These are phyloP conservation scores for Eurystomus gularis DNA, from an alignment of 2,113 vertebrate genomes.

Conservation along the genomic window DNA sequence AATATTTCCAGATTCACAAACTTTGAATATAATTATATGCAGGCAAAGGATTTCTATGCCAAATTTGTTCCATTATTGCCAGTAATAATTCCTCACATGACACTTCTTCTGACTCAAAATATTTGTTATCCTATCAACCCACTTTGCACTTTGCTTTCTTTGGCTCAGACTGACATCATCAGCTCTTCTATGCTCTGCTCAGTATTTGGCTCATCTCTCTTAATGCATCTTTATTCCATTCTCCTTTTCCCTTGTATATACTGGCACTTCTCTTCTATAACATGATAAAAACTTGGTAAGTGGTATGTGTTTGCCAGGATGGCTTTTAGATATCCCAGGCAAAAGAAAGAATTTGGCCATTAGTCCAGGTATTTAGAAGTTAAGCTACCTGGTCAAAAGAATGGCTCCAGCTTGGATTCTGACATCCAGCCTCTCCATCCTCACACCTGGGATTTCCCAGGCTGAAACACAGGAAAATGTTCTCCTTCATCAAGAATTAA, in stretches of 20 bases:
- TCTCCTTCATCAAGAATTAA: neutral
- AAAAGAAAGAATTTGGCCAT: neutral
- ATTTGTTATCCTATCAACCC: neutral
- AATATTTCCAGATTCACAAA: neutral
- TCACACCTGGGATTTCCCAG: neutral
- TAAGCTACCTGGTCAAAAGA: neutral
- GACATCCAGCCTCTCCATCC: neutral
- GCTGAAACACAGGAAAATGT: neutral
- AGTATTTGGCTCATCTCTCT: neutral
- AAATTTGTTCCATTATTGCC: neutral
- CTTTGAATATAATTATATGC: neutral
- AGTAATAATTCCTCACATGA: neutral
- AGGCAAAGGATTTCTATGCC: neutral
- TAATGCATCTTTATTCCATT: neutral
- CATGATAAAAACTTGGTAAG: neutral
- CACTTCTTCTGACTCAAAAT: neutral
- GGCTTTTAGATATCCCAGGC: neutral
- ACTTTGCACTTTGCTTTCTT: neutral
- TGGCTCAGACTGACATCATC: neutral
- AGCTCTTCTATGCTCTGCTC: neutral
- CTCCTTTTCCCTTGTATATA: neutral
- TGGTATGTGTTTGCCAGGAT: neutral
- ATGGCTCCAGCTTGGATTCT: neutral
- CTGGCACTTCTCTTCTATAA: neutral
- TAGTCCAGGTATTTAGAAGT: neutral